These are phyloP conservation scores for Mastigias papua DNA, from an alignment of 30 jellyfish, hydroid and myxozoan genomes.

Conservation along the genomic window DNA sequence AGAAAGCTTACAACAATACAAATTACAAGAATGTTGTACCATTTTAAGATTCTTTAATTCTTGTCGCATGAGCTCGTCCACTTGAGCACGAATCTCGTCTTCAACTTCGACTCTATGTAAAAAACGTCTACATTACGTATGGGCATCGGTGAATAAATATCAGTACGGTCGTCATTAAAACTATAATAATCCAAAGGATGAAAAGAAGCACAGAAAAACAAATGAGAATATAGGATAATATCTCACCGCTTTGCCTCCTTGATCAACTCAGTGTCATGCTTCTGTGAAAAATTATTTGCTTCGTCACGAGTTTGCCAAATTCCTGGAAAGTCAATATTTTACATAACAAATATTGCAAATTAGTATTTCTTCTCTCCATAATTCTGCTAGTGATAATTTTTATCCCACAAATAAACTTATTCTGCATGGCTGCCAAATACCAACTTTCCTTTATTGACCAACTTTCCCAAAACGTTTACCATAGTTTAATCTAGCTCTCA, in stretches of 20 bases:
- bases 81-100: conserved; percentile 89
- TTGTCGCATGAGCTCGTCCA: conserved; percentile 97
- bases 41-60: conserved; percentile 89
- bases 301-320: conserved; percentile 95
- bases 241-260: conserved; percentile 92
- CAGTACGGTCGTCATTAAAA: too few relatives aligned
- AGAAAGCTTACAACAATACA: neutral
- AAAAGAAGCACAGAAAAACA: too few relatives aligned
- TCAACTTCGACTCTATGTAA: conserved; percentile 87
- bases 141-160: too few relatives aligned
- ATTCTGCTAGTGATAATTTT: too few relatives aligned
- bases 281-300: conserved; percentile 83
- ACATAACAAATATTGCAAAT: neutral
- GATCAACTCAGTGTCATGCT: conserved; percentile 93
- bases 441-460: too few relatives aligned
- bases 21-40: conserved; percentile 63
- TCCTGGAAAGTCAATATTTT: conserved; percentile 19
- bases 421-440: too few relatives aligned
- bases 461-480: neutral
- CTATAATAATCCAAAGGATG: too few relatives aligned
- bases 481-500: too few relatives aligned
- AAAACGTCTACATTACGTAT: neutral
- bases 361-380: neutral
- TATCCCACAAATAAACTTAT: too few relatives aligned
- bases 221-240: neutral